phyloP scores from a whole-genome alignment of 2,888 invertebrate species.

The Megastigmus dorsalis region DNA sequence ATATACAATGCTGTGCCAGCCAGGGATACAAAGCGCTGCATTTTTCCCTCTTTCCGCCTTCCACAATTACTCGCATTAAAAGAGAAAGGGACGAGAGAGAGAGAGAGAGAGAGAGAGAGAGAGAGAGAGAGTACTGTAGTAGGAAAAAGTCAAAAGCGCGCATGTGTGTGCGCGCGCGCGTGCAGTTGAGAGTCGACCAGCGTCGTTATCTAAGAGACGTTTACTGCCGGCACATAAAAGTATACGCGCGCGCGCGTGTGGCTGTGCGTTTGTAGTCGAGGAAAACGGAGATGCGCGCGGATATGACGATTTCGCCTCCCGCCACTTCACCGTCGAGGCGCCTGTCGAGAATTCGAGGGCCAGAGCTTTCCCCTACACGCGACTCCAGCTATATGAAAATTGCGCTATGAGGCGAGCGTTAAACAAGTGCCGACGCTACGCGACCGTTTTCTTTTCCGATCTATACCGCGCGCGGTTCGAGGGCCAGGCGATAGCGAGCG shows the following conservation, averaged over 20 bases:
- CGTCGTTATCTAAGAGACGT: constrained; percentile 48
- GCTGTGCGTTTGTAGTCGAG: not conserved
- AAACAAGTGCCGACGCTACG: not conserved
- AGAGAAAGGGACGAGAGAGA: not conserved
- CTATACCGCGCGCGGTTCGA: too few species aligned
- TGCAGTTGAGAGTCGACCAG: not conserved
- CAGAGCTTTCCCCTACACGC: not conserved
- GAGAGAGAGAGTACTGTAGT: too few species aligned
- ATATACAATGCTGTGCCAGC: too few species aligned
- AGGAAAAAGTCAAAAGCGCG: not conserved
- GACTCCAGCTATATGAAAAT: too few species aligned
- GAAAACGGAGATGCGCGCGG: not conserved
- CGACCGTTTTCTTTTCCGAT: too few species aligned
- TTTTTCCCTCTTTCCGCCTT: too few species aligned
- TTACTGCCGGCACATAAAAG: constrained; percentile 55
- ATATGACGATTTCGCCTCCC: constrained; percentile 33
- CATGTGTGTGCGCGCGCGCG: not conserved
- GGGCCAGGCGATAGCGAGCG: too few species aligned
- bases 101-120: too few species aligned
- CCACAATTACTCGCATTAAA: not conserved
- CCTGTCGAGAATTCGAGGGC: not conserved
- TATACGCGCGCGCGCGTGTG: not conserved
- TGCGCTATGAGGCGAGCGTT: not conserved
- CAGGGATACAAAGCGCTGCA: too few species aligned
- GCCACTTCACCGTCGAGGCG: constrained; percentile 4